A percentile compares a stretch with the other conserved stretches of the same genome.
Evolutionary conservation across 2,113 vertebrate genomes (phyloP).

Genomic region (Rhipidura dahli): DNA sequence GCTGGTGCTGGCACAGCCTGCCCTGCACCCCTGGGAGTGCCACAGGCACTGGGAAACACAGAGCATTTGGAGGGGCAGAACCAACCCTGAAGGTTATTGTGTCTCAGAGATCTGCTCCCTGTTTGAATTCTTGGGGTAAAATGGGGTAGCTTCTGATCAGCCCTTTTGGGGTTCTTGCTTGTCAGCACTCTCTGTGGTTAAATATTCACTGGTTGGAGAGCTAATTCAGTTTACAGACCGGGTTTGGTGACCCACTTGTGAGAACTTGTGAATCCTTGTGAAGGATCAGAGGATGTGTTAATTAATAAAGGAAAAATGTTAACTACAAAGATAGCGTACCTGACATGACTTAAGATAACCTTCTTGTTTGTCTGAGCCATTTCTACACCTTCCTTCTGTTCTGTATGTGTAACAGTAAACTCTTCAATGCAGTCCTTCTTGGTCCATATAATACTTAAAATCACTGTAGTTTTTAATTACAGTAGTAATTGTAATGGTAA

Average conservation of each 20-base stretch:
- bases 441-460: not conserved
- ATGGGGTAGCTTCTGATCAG: not conserved
- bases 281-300: not conserved
- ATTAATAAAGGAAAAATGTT: not conserved
- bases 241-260: not conserved
- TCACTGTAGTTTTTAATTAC: not conserved
- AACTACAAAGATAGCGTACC: not conserved
- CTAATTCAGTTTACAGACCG: not conserved
- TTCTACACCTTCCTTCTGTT: not conserved
- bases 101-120: not conserved
- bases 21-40: not conserved
- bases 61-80: not conserved
- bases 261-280: not conserved
- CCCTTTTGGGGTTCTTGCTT: not conserved
- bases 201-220: not conserved
- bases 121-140: not conserved
- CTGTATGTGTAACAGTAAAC: not conserved
- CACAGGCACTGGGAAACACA: rapidly evolving
- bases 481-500: not conserved
- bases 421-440: not conserved
- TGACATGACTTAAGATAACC: not conserved
- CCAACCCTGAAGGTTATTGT: not conserved
- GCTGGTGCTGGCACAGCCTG: not conserved
- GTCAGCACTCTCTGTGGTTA: not conserved
- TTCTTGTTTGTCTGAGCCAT: not conserved